A percentile compares a stretch with the other conserved stretches of the same genome.
These are phyloP conservation scores for Drosophila meridiana DNA, from an alignment of 2,888 invertebrate genomes.

Conservation along the genomic window DNA sequence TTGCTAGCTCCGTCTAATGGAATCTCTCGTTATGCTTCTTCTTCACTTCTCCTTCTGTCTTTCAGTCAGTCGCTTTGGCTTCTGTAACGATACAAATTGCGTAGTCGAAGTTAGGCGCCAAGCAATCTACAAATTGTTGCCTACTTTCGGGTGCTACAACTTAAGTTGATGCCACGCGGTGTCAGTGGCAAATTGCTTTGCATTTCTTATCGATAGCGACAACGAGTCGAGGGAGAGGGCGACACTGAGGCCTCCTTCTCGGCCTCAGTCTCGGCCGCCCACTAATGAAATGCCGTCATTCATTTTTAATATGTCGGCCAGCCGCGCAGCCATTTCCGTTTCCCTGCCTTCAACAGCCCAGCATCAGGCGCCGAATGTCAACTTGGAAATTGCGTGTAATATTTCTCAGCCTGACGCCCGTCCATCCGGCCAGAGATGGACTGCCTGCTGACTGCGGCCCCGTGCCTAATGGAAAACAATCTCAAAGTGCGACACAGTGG, in stretches of 20 bases:
- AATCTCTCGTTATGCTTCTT: neutral
- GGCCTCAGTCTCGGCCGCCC: neutral
- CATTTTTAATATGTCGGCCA: constrained; percentile 64
- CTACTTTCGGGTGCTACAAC: constrained; percentile 34
- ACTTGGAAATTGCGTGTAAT: constrained; percentile 65
- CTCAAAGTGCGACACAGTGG: constrained; percentile 38
- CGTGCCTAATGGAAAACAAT: constrained; percentile 67
- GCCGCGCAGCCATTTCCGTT: constrained; percentile 57
- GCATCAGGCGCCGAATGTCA: constrained; percentile 42
- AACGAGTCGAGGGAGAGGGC: neutral
- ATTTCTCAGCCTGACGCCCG: constrained; percentile 47
- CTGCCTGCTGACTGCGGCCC: neutral
- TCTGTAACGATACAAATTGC: constrained; percentile 6
- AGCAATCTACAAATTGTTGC: constrained; percentile 19
- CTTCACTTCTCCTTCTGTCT: neutral
- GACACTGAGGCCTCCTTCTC: neutral
- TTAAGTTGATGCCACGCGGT: constrained; percentile 21
- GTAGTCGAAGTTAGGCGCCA: constrained; percentile 7
- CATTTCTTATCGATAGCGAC: constrained; percentile 50
- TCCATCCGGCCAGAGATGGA: constrained; percentile 19
- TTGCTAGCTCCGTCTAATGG: constrained; percentile 15
- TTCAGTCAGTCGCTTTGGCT: neutral
- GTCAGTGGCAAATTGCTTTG: constrained; percentile 50
- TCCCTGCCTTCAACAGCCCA: constrained; percentile 1
- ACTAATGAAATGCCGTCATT: constrained; percentile 60